Conservation (phyloP, 2,797 vertebrate genomes). For the Micropoecilia bifurca region DNA sequence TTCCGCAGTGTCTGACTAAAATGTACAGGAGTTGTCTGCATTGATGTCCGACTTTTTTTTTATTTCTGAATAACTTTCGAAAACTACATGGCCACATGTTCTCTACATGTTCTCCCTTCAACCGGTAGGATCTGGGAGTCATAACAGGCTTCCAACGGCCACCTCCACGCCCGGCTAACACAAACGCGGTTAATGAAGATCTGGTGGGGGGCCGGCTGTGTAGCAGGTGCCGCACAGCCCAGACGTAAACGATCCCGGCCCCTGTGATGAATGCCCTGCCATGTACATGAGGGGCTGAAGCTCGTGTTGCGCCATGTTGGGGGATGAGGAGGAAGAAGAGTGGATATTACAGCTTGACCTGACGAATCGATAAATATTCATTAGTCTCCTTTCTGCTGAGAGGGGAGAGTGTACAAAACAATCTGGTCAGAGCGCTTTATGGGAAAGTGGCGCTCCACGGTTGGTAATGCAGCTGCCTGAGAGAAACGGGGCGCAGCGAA, state of each 20-base stretch:
- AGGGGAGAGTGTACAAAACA: conserved; percentile 3
- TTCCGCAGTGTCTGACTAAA: neutral
- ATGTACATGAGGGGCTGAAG: conserved; percentile 47
- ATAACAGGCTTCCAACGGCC: conserved; percentile 32
- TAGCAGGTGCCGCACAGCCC: conserved; percentile 63
- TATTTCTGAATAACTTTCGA: neutral
- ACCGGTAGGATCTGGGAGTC: neutral
- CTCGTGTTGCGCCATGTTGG: conserved; percentile 35
- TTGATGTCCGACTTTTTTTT: neutral
- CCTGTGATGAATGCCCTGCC: conserved; percentile 63
- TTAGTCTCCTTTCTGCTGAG: conserved; percentile 34
- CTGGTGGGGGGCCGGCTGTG: conserved; percentile 40
- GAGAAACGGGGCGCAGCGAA: neutral
- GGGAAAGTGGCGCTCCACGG: conserved; percentile 16
- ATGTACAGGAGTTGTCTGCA: neutral
- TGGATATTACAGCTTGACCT: conserved; percentile 69
- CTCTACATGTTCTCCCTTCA: neutral
- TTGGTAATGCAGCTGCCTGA: conserved; percentile 14
- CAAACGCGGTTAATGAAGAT: conserved; percentile 52
- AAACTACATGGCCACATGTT: neutral
- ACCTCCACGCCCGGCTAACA: conserved; percentile 9
- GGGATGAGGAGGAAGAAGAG: conserved; percentile 17
- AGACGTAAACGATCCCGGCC: conserved; percentile 51
- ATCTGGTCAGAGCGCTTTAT: conserved; percentile 34
- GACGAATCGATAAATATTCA: conserved; percentile 72